Percentiles rank a stretch among this genome's conserved stretches.
Evolutionary conservation across 2,113 vertebrate genomes (phyloP).

Genomic region (Neodontobutis hainanensis): DNA sequence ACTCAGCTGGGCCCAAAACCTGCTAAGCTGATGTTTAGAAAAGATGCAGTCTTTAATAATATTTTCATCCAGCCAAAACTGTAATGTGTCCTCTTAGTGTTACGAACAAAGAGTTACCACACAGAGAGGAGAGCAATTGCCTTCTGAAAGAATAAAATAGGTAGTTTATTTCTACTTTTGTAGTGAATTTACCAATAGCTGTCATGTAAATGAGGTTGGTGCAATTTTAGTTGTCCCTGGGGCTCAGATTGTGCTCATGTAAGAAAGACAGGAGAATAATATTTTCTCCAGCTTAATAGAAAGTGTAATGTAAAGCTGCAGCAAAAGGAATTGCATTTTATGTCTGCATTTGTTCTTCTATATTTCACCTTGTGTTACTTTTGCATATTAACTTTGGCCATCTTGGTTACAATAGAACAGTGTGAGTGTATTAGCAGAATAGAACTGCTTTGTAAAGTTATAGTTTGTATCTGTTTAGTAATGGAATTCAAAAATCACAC

Average conservation of each 20-base stretch:
- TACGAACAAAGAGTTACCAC: slow-evolving; percentile 42
- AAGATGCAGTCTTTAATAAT: slow-evolving; percentile 16
- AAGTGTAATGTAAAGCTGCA: slow-evolving; percentile 42
- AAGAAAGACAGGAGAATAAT: slow-evolving; percentile 56
- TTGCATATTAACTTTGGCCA: slow-evolving; percentile 7
- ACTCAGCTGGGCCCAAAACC: slow-evolving; percentile 18
- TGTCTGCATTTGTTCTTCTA: slow-evolving; percentile 44
- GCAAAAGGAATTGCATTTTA: slow-evolving; percentile 39
- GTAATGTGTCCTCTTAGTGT: slow-evolving; percentile 40
- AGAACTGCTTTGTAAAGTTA: background rate
- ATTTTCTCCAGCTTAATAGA: slow-evolving; percentile 52
- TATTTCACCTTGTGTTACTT: slow-evolving; percentile 27
- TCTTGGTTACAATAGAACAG: slow-evolving; percentile 20
- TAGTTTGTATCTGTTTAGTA: background rate
- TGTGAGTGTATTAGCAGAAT: slow-evolving; percentile 4
- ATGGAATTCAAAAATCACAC: background rate
- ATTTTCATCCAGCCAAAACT: slow-evolving; percentile 42
- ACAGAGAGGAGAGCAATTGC: slow-evolving; percentile 37
- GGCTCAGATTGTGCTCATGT: slow-evolving; percentile 62
- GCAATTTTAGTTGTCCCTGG: slow-evolving; percentile 69
- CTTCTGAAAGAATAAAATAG: slow-evolving; percentile 49
- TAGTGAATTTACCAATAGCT: slow-evolving; percentile 62
- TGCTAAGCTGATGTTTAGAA: slow-evolving; percentile 22
- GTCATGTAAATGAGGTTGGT: slow-evolving; percentile 69
- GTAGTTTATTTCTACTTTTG: slow-evolving; percentile 29